Percentiles rank a stretch among this genome's conserved stretches.
phyloP scores from a whole-genome alignment of 2,888 invertebrate species.

The Venusia cambrica region DNA sequence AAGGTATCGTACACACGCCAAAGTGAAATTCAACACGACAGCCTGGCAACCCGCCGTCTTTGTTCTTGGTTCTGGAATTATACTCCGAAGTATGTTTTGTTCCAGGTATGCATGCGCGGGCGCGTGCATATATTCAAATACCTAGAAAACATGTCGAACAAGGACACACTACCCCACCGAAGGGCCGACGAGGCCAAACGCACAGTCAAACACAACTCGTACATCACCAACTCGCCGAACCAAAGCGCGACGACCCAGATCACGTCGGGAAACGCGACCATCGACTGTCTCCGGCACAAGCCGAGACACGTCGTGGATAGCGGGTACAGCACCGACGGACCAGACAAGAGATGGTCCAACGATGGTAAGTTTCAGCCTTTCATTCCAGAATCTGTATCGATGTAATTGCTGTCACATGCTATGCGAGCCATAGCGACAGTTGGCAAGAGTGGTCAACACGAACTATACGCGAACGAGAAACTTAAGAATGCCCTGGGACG shows the following conservation, averaged over 20 bases:
- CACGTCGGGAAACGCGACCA: slow-evolving; percentile 69
- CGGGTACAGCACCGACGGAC: slow-evolving; percentile 93
- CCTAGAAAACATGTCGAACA: slow-evolving; percentile 92
- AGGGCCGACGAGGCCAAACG: slow-evolving; percentile 74
- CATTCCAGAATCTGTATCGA: too few species aligned
- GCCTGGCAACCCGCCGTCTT: too few species aligned
- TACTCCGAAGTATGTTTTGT: too few species aligned
- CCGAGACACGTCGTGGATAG: slow-evolving; percentile 90
- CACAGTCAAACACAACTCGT: slow-evolving; percentile 66
- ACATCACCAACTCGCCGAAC: slow-evolving; percentile 56
- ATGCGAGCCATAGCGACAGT: too few species aligned
- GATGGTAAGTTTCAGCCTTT: too few species aligned
- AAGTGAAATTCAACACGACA: too few species aligned
- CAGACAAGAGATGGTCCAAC: slow-evolving; percentile 92
- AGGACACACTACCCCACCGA: slow-evolving; percentile 78
- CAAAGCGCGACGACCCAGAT: slow-evolving; percentile 57
- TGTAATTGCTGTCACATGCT: too few species aligned
- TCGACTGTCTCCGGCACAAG: slow-evolving; percentile 72
- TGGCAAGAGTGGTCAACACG: too few species aligned
- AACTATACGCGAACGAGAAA: too few species aligned
- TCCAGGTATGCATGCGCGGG: slow-evolving; percentile 93
- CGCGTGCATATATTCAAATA: slow-evolving; percentile 97
- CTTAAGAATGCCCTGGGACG: too few species aligned
- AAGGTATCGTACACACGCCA: too few species aligned
- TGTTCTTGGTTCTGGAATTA: too few species aligned